A percentile compares a stretch with the other conserved stretches of the same genome.
These are phyloP conservation scores for Euproctis similis DNA, from an alignment of 2,888 invertebrate species.

Conservation along the genomic window DNA sequence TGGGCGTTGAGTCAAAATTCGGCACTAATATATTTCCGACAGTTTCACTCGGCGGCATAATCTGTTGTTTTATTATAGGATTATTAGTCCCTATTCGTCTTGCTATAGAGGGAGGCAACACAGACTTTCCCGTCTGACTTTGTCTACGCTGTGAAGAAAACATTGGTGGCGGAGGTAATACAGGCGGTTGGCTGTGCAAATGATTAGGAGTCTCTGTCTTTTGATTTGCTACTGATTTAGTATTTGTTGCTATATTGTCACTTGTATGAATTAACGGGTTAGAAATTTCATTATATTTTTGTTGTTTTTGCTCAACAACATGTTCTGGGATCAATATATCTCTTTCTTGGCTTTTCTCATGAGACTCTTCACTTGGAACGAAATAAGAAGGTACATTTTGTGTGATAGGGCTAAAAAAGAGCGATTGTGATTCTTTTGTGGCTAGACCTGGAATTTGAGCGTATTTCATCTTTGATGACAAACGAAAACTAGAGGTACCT, in stretches of 20 bases:
- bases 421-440: conserved; percentile 44
- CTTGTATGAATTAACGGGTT: conserved; percentile 18
- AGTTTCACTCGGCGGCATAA: conserved; percentile 21
- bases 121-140: conserved; percentile 35
- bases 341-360: not conserved
- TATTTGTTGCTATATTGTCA: conserved; percentile 6
- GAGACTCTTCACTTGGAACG: conserved; percentile 10
- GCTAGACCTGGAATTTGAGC: conserved; percentile 86
- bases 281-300: no score
- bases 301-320: conserved; percentile 7
- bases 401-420: conserved; percentile 15
- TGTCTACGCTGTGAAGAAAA: conserved; percentile 45
- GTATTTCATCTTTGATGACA: conserved; percentile 83
- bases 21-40: conserved; percentile 50
- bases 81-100: conserved; percentile 53
- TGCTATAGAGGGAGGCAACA: conserved; percentile 63
- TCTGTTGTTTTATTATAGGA: conserved; percentile 42
- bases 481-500: conserved; percentile 77
- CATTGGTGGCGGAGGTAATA: conserved; percentile 64
- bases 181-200: conserved; percentile 10
- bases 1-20: conserved; percentile 14
- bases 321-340: conserved; percentile 6
- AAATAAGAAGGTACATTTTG: conserved; percentile 24
- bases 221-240: conserved; percentile 5
- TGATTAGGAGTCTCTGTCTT: conserved; percentile 7